Evolutionary conservation across 2,113 vertebrate genomes (phyloP).

Genomic region (Lampris megalopsis): DNA sequence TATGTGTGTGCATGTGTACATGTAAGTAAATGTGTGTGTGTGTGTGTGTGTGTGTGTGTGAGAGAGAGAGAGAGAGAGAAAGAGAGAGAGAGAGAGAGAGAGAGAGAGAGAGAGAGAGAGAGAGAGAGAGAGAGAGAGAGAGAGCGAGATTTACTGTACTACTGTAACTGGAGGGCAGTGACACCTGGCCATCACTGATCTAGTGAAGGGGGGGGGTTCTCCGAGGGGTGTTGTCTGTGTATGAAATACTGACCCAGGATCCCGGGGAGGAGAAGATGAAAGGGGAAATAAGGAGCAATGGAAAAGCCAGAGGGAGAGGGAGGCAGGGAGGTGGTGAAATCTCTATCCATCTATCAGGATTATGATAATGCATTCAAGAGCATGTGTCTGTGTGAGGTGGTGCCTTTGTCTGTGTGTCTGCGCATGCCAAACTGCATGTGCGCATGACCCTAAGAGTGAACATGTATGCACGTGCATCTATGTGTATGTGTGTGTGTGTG

Average conservation of each 20-base stretch:
- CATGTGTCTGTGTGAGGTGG: constrained; percentile 18
- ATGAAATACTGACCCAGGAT: constrained; percentile 17
- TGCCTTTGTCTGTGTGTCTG: constrained; percentile 16
- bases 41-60: background rate
- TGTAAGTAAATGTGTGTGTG: background rate
- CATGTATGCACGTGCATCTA: constrained; percentile 11
- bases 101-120: constrained; percentile 1
- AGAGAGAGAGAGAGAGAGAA: constrained; percentile 1
- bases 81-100: background rate
- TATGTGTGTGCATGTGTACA: background rate
- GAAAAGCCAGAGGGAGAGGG: constrained; percentile 29
- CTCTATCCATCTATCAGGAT: constrained; percentile 65
- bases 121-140: background rate
- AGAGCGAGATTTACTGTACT: background rate
- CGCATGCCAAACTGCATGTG: constrained; percentile 37
- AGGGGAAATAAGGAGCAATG: constrained; percentile 11
- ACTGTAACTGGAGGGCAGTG: constrained; percentile 4
- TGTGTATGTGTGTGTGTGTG: background rate
- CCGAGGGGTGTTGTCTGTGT: constrained; percentile 8
- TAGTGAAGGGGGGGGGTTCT: constrained; percentile 29
- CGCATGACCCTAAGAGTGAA: background rate
- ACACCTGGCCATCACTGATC: constrained; percentile 13
- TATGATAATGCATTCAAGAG: constrained; percentile 62
- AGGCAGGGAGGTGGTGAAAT: constrained; percentile 40
- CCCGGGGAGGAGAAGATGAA: constrained; percentile 18